phyloP scores from a whole-genome alignment of 1,140 invertebrate species.

The Papilio aristodemus region DNA sequence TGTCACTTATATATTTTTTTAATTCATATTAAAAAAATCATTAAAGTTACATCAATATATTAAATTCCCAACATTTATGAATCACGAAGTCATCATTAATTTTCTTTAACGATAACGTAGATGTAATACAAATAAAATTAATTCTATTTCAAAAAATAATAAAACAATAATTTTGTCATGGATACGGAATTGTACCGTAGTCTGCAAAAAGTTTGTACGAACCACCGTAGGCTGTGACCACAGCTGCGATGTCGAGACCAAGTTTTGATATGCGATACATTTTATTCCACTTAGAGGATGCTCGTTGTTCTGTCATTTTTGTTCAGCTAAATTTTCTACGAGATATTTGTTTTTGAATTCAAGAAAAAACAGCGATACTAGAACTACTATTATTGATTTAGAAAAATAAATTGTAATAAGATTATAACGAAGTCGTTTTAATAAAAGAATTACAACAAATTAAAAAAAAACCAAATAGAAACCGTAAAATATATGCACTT shows the following conservation, averaged over 20 bases:
- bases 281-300: conserved; percentile 24
- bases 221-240: conserved; percentile 7
- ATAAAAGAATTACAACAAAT: too few relatives aligned
- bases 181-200: neutral
- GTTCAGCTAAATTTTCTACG: neutral
- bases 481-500: neutral
- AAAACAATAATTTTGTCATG: neutral
- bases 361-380: neutral
- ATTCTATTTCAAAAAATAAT: neutral
- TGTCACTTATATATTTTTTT: too few relatives aligned
- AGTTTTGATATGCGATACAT: conserved; percentile 36
- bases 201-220: conserved; percentile 30
- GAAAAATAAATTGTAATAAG: too few relatives aligned
- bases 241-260: conserved; percentile 33
- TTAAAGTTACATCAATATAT: too few relatives aligned
- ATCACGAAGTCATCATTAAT: too few relatives aligned
- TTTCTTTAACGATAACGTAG: too few relatives aligned
- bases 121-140: too few relatives aligned
- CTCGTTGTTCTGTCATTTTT: conserved; percentile 3
- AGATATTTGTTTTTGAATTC: neutral
- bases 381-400: too few relatives aligned
- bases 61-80: too few relatives aligned
- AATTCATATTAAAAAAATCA: too few relatives aligned
- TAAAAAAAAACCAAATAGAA: too few relatives aligned
- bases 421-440: too few relatives aligned